Evolutionary conservation across 2,888 invertebrate genomes (phyloP).

Genomic region (Steinernema scapterisci): DNA sequence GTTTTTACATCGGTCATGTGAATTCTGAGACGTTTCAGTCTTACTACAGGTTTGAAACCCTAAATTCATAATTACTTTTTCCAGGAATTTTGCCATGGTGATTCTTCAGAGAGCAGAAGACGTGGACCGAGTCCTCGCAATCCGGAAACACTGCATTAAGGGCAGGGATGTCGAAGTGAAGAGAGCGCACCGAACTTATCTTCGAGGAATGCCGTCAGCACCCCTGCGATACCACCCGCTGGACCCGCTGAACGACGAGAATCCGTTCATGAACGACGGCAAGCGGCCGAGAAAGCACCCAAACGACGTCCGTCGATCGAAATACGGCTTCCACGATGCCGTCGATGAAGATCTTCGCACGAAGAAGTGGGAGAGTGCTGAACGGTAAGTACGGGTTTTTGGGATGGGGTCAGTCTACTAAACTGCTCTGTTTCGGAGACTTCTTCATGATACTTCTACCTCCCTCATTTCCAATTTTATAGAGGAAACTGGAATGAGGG

Average conservation of each 20-base stretch:
- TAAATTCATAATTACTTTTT: too few species aligned
- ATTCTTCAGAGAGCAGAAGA: not conserved
- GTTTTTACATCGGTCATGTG: too few species aligned
- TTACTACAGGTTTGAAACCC: too few species aligned
- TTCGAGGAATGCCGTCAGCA: not conserved
- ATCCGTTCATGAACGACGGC: not conserved
- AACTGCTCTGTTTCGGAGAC: too few species aligned
- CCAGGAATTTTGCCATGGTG: not conserved
- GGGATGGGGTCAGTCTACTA: too few species aligned
- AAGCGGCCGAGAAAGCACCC: not conserved
- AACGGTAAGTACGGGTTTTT: not conserved
- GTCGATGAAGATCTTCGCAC: not conserved
- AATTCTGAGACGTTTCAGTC: too few species aligned
- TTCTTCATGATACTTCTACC: too few species aligned
- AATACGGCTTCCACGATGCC: not conserved
- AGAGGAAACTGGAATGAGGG: too few species aligned
- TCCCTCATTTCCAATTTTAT: too few species aligned
- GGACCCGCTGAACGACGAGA: not conserved
- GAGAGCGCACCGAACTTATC: not conserved
- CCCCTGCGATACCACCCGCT: not conserved
- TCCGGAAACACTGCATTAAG: not conserved
- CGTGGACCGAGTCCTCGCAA: not conserved
- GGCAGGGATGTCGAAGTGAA: not conserved
- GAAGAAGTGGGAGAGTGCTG: not conserved
- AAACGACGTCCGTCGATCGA: not conserved